A percentile compares a stretch with the other conserved stretches of the same genome.
These are phyloP conservation scores for Drosophila algonquin DNA, from an alignment of 2,888 invertebrate species.

Conservation along the genomic window DNA sequence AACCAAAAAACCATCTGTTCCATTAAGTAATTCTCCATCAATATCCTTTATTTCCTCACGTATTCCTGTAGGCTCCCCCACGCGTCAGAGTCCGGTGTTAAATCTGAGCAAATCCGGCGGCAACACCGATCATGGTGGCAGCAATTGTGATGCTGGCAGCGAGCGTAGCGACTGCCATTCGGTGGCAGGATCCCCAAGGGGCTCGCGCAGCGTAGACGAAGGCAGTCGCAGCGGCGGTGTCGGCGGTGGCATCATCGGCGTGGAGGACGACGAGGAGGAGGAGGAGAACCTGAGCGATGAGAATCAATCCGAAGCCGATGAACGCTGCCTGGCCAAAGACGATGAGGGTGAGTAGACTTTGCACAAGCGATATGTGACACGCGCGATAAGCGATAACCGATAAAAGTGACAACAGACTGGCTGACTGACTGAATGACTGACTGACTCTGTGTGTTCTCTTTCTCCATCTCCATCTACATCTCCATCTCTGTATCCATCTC, in stretches of 20 bases:
- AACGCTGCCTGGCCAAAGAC: slow-evolving; percentile 82
- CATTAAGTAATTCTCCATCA: not conserved
- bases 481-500: slow-evolving; percentile 9
- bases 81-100: slow-evolving; percentile 95
- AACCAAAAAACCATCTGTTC: not conserved
- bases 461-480: slow-evolving; percentile 8
- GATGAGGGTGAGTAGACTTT: slow-evolving; percentile 85
- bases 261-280: slow-evolving; percentile 84
- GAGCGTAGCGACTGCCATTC: slow-evolving; percentile 86
- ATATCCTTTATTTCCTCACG: not conserved
- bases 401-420: slow-evolving; percentile 26
- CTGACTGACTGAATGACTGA: slow-evolving; percentile 31
- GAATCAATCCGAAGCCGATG: slow-evolving; percentile 93
- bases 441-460: slow-evolving; percentile 12
- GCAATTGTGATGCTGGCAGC: slow-evolving; percentile 86
- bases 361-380: slow-evolving; percentile 13
- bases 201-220: slow-evolving; percentile 72
- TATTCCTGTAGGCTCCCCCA: slow-evolving; percentile 87
- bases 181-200: slow-evolving; percentile 86
- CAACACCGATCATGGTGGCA: slow-evolving; percentile 89
- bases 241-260: slow-evolving; percentile 72
- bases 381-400: slow-evolving; percentile 36
- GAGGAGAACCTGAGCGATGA: slow-evolving; percentile 93
- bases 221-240: slow-evolving; percentile 73
- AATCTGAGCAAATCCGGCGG: slow-evolving; percentile 95